Conservation (phyloP, 2,113 vertebrate species). For the Heterotilapia buettikoferi region DNA sequence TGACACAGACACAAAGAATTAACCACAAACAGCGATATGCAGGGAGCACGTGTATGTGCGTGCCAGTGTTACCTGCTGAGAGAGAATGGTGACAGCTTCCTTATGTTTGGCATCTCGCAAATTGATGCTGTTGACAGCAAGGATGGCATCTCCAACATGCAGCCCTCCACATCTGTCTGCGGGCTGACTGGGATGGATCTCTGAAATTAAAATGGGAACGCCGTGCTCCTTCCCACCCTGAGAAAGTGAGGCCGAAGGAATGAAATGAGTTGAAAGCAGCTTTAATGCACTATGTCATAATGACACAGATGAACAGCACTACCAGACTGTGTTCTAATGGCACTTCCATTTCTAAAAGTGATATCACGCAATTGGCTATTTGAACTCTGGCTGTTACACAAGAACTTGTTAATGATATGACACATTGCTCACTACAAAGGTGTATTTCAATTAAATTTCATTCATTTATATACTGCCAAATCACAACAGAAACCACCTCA, state of each 20-base stretch:
- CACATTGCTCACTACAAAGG: background rate
- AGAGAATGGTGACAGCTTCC: slow-evolving; percentile 97
- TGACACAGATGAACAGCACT: background rate
- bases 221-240: slow-evolving; percentile 98
- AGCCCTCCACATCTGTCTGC: slow-evolving; percentile 92
- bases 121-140: slow-evolving; percentile 96
- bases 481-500: background rate
- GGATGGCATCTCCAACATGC: slow-evolving; percentile 93
- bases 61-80: slow-evolving; percentile 82
- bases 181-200: slow-evolving; percentile 92
- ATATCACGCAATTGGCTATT: background rate
- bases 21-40: background rate
- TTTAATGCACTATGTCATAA: background rate
- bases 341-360: background rate
- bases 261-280: background rate
- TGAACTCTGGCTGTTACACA: background rate
- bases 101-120: slow-evolving; percentile 96
- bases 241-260: background rate
- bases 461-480: background rate
- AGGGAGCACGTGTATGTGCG: background rate
- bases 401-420: background rate
- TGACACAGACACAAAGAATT: slow-evolving; percentile 41
- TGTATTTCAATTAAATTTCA: background rate
- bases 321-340: background rate
- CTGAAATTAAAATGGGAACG: slow-evolving; percentile 95